These are phyloP conservation scores for Cyrtodaria siliqua DNA, from an alignment of 2,888 invertebrate genomes.

Conservation along the genomic window DNA sequence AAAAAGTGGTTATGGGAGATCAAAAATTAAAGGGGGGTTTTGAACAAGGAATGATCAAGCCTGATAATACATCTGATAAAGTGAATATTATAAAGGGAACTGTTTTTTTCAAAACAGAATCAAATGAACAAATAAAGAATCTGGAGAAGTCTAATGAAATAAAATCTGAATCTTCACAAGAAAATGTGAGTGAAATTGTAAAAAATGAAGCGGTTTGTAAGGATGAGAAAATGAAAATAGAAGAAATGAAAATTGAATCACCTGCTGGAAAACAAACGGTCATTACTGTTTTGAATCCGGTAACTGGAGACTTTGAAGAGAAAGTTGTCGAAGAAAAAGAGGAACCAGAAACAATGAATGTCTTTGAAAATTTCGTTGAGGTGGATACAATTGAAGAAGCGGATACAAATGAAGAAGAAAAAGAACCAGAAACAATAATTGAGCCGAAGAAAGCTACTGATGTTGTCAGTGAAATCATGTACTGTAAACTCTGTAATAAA, in stretches of 20 bases:
- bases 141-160: neutral
- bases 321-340: constrained; percentile 41
- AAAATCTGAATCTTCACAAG: neutral
- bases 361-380: neutral
- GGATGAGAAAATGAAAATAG: neutral
- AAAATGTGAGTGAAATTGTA: neutral
- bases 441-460: neutral
- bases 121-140: constrained; percentile 1
- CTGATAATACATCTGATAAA: too few relatives aligned
- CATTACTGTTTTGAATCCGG: constrained; percentile 49
- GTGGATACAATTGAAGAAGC: too few relatives aligned
- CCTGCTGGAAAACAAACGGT: constrained; percentile 13
- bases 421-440: neutral
- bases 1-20: too few relatives aligned
- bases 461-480: constrained; percentile 21
- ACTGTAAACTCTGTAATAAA: constrained; percentile 54
- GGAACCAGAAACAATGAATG: too few relatives aligned
- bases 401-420: neutral
- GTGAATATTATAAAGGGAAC: too few relatives aligned
- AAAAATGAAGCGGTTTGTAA: too few relatives aligned
- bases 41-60: too few relatives aligned
- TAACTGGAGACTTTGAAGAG: constrained; percentile 54
- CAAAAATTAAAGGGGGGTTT: too few relatives aligned
- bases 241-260: constrained; percentile 2
- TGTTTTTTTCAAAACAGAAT: too few relatives aligned